Evolutionary conservation across 2,888 invertebrate genomes (phyloP).

Genomic region (Drosophila nr. fundita): DNA sequence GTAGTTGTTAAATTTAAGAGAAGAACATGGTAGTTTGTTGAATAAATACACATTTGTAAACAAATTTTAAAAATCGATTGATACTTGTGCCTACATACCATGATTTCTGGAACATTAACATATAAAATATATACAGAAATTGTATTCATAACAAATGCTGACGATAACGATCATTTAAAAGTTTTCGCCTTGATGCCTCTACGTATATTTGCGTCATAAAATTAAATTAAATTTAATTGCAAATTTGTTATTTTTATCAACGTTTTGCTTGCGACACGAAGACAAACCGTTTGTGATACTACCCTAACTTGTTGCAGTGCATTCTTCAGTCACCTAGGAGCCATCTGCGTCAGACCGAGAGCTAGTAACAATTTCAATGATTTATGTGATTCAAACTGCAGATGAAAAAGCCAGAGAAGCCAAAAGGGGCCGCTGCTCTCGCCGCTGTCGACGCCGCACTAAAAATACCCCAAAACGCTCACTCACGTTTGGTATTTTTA

Average conservation of each 20-base stretch:
- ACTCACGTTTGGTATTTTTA: constrained; percentile 49
- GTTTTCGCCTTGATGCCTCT: not conserved
- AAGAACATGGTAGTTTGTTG: not conserved
- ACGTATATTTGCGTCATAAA: not conserved
- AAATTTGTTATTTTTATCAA: not conserved
- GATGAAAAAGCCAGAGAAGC: constrained; percentile 55
- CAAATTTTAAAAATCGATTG: not conserved
- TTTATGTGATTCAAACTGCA: constrained; percentile 61
- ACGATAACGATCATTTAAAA: not conserved
- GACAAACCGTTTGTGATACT: not conserved
- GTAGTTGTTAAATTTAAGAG: not conserved
- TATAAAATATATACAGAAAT: not conserved
- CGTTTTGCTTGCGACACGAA: not conserved
- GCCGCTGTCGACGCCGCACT: constrained; percentile 49
- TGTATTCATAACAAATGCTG: not conserved
- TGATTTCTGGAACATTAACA: not conserved
- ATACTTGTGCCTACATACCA: not conserved
- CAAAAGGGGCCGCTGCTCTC: constrained; percentile 40
- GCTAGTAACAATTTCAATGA: constrained; percentile 53
- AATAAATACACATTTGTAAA: not conserved
- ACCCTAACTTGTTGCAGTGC: constrained; percentile 10
- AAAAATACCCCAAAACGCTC: constrained; percentile 61
- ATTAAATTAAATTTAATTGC: not conserved
- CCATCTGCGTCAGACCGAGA: not conserved
- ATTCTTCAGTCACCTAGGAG: constrained; percentile 8